A percentile compares a stretch with the other conserved stretches of the same genome.
These are phyloP conservation scores for Microchrysa polita DNA, from an alignment of 2,888 invertebrate species.

Conservation along the genomic window DNA sequence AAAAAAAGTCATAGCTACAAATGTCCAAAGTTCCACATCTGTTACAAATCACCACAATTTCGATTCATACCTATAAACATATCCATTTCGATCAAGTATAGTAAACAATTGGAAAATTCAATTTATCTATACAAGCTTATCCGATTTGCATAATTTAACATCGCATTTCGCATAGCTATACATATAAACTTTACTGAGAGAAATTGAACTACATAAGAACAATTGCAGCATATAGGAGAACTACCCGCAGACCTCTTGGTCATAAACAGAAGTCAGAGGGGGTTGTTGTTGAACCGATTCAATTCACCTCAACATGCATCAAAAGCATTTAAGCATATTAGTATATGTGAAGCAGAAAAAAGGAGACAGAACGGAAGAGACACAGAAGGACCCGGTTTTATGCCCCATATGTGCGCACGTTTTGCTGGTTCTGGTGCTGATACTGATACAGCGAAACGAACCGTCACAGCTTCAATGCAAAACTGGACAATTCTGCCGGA, in stretches of 20 bases:
- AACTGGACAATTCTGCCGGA: slow-evolving; percentile 39
- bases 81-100: slow-evolving; percentile 41
- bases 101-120: slow-evolving; percentile 44
- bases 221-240: background rate
- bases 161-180: no score
- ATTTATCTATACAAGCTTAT: slow-evolving; percentile 43
- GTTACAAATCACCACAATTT: no score
- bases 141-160: slow-evolving; percentile 44
- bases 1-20: no score
- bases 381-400: no score
- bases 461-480: slow-evolving; percentile 40
- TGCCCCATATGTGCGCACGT: no score
- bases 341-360: no score
- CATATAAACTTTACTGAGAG: slow-evolving; percentile 37
- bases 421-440: no score
- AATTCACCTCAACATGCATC: background rate
- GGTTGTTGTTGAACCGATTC: background rate
- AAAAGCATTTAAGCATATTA: no score
- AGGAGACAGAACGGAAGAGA: no score
- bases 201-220: no score
- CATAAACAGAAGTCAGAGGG: background rate
- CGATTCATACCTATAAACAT: no score
- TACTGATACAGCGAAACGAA: slow-evolving; percentile 10
- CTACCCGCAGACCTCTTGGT: background rate
- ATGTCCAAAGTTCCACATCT: no score